A percentile compares a stretch with the other conserved stretches of the same genome.
Evolutionary conservation across 2,797 vertebrate genomes (phyloP).

Genomic region (Tragopan temminckii): DNA sequence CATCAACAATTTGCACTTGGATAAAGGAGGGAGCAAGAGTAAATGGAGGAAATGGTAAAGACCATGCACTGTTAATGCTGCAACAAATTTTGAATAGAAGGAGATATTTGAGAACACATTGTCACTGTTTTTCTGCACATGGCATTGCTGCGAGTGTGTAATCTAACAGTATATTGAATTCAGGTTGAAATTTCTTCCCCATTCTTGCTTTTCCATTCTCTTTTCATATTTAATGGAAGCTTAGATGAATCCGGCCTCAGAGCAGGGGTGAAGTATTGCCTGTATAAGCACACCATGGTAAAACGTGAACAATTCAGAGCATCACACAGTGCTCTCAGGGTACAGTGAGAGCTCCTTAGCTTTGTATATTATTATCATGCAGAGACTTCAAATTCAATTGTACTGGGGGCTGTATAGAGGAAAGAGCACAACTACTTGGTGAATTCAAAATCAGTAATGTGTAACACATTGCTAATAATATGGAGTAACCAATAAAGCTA

Average conservation of each 20-base stretch:
- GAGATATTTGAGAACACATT: background rate
- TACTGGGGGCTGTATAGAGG: background rate
- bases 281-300: background rate
- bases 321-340: fast-evolving
- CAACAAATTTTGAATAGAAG: background rate
- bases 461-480: background rate
- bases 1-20: background rate
- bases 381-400: background rate
- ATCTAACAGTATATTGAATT: background rate
- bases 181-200: background rate
- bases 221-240: background rate
- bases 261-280: background rate
- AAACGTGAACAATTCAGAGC: background rate
- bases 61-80: background rate
- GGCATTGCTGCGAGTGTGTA: background rate
- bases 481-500: background rate
- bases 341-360: background rate
- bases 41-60: background rate
- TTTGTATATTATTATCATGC: background rate
- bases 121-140: background rate
- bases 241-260: background rate
- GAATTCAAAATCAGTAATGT: background rate
- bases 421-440: background rate
- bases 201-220: background rate
- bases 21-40: background rate